Evolutionary conservation across 2,797 vertebrate genomes (phyloP).

Genomic region (Helarctos malayanus): DNA sequence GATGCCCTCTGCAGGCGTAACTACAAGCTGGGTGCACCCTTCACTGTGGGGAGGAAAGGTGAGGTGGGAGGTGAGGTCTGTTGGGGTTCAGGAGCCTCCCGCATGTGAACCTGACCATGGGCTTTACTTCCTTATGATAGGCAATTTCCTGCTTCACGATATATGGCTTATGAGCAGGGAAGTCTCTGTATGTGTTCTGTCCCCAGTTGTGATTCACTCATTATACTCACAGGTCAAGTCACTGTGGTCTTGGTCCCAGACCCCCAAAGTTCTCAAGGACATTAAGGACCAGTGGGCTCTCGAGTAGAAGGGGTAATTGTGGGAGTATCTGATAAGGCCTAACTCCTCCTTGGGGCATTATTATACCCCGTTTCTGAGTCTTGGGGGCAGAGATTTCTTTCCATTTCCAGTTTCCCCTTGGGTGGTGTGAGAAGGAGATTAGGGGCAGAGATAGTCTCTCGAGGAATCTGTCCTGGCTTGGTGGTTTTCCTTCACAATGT

Average conservation of each 20-base stretch:
- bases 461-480: too few relatives aligned
- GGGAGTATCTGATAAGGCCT: neutral
- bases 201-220: neutral
- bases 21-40: slow-evolving; percentile 28
- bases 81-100: neutral
- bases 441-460: too few relatives aligned
- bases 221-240: neutral
- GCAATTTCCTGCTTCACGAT: neutral
- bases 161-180: neutral
- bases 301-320: neutral
- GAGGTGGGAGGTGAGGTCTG: neutral
- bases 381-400: neutral
- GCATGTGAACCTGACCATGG: neutral
- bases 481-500: neutral
- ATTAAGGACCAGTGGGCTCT: neutral
- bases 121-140: neutral
- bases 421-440: neutral
- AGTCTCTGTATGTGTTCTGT: neutral
- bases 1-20: slow-evolving; percentile 71
- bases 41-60: slow-evolving; percentile 72
- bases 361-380: neutral
- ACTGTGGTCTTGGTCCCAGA: neutral
- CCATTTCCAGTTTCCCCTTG: neutral
- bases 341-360: neutral
- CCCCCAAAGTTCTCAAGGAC: neutral